A percentile compares a stretch with the other conserved stretches of the same genome.
Conservation (phyloP, 2,888 invertebrate species). For the Drosophila villosipedis region DNA sequence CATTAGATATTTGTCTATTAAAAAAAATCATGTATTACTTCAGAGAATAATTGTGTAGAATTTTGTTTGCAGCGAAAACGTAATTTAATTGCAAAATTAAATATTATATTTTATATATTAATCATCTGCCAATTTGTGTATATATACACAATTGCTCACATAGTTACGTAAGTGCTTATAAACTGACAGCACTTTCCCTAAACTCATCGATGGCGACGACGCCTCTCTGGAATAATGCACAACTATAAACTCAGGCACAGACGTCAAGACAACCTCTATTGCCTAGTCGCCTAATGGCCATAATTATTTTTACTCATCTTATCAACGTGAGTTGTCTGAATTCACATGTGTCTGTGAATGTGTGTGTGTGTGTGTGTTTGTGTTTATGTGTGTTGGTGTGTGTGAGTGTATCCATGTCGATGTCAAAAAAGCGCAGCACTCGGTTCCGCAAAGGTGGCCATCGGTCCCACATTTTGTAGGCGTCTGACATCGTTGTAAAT, state of each 20-base stretch:
- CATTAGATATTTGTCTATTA: neutral
- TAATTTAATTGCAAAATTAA: neutral
- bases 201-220: constrained; percentile 25
- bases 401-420: constrained; percentile 25
- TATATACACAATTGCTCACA: too few relatives aligned
- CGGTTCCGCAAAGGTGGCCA: constrained; percentile 64
- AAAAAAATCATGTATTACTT: neutral
- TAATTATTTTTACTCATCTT: constrained; percentile 78
- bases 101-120: neutral
- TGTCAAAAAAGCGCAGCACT: constrained; percentile 58
- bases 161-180: neutral
- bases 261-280: constrained; percentile 37
- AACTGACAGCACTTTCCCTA: constrained; percentile 15
- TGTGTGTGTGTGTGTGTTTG: constrained; percentile 8
- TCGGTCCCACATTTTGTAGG: constrained; percentile 73
- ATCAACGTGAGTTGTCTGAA: constrained; percentile 67
- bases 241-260: constrained; percentile 11
- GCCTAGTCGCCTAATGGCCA: constrained; percentile 72
- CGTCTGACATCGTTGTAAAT: constrained; percentile 63
- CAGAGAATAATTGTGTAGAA: neutral
- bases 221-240: constrained; percentile 22
- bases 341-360: constrained; percentile 49
- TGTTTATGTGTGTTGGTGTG: constrained; percentile 7
- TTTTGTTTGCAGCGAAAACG: neutral
- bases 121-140: too few relatives aligned